phyloP scores from a whole-genome alignment of 2,797 vertebrate genomes.

The Ispidina lecontei region DNA sequence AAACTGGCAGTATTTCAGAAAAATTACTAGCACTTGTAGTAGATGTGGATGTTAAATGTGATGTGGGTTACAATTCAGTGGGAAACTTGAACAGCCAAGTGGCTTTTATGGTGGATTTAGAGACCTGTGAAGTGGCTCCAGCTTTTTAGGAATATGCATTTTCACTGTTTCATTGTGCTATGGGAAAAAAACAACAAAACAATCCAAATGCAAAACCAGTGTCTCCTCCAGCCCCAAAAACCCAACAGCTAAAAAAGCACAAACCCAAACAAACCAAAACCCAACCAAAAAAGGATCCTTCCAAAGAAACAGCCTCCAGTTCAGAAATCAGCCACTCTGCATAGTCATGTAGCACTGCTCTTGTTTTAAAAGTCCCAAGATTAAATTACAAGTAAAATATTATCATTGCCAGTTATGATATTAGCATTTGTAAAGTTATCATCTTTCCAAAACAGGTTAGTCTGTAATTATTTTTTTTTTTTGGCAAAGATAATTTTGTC shows the following conservation, averaged over 20 bases:
- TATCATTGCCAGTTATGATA: slow-evolving; percentile 29
- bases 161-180: background rate
- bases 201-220: background rate
- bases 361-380: background rate
- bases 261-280: background rate
- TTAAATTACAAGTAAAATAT: slow-evolving; percentile 52
- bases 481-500: background rate
- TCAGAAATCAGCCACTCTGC: background rate
- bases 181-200: background rate
- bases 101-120: background rate
- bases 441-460: slow-evolving; percentile 30
- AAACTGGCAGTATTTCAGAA: background rate
- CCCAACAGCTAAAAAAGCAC: too few relatives aligned
- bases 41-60: background rate
- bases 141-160: background rate
- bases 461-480: slow-evolving; percentile 16
- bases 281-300: background rate
- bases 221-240: background rate
- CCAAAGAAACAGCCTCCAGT: background rate
- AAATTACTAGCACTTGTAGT: background rate
- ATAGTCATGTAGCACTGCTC: background rate
- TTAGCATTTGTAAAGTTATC: slow-evolving; percentile 31
- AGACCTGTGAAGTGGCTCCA: background rate
- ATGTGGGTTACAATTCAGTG: background rate
- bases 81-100: background rate